Base-by-base conservation (phyloP, 2,888 invertebrate genomes). In the Parthenolecanium corni region DNA sequence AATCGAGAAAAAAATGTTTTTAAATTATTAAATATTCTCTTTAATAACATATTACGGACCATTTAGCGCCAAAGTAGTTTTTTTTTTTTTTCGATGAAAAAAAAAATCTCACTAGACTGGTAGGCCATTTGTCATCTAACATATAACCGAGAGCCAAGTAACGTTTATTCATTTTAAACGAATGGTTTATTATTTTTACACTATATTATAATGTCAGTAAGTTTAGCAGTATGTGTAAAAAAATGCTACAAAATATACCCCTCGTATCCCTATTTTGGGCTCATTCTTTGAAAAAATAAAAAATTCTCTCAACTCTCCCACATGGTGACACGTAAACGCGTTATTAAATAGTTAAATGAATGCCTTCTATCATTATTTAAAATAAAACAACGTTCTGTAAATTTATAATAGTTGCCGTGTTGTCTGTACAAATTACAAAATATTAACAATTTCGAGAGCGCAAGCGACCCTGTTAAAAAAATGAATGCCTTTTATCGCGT, bases 31-130 rank as follows among this genome's bases (percentile, higher is more conserved):
- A 61, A 61, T 61, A 61, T 58, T 58, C 47, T 58, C 47, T 58
- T 58, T 61, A 61, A 61, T 61, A 61, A 61, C 61, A 61, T 61
- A 61, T 61, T 61, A 61, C 61, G 61, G 61, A 21, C 61, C 61
- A 61, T 61, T 61, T 61, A 61, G 51, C 61, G 61, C 61, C 61
- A 31, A 51, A 36, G 36, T 31, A 61, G 38, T 49, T 23, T 21
- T 6, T 31, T 31, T 31, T 31, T 31, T 31, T 31, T 31, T 31
- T 31, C 9, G 9, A 31, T 31, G 31, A 31, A 9, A 31, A 31
- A 31, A 31, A 31, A 31, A 31, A 31, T 31, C 31, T 31, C 9
- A 31, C 31, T 31, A 38, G 54, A 54, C 54, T 54, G 38, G 4
- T 54, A 40, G 21, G 36, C 24, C 61, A 61, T 61, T 61, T 61